A percentile compares a stretch with the other conserved stretches of the same genome.
These are phyloP conservation scores for Pelosia muscerda DNA, from an alignment of 2,888 invertebrate genomes.

Conservation along the genomic window DNA sequence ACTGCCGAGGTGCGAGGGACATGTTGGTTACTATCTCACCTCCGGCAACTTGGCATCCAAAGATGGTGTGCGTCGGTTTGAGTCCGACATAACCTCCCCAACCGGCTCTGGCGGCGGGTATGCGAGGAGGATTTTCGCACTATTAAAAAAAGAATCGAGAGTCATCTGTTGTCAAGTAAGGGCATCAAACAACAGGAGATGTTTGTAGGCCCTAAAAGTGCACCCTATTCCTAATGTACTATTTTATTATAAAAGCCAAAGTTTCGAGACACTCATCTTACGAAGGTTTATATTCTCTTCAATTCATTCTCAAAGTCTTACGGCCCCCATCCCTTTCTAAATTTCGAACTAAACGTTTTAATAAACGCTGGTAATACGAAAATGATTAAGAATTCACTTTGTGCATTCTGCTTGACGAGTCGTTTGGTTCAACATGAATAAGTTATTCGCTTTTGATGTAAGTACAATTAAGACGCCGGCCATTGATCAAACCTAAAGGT, in stretches of 20 bases:
- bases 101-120: no score
- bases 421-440: slow-evolving; percentile 44
- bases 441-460: slow-evolving; percentile 47
- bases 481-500: slow-evolving; percentile 39
- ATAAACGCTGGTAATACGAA: slow-evolving; percentile 42
- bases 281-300: not conserved
- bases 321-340: not conserved
- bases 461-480: slow-evolving; percentile 45
- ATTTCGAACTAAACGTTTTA: slow-evolving; percentile 18
- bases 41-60: no score
- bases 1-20: no score
- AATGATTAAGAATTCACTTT: slow-evolving; percentile 55
- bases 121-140: no score
- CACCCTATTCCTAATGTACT: no score
- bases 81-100: no score
- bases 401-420: slow-evolving; percentile 41
- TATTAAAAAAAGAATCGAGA: no score
- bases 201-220: no score
- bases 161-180: no score
- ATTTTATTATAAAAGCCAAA: not conserved
- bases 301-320: not conserved
- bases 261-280: not conserved
- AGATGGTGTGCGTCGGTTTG: no score
- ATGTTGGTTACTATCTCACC: no score
- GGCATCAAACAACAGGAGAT: no score